phyloP scores from a whole-genome alignment of 1,140 invertebrate species.

The Platyura marginata region DNA sequence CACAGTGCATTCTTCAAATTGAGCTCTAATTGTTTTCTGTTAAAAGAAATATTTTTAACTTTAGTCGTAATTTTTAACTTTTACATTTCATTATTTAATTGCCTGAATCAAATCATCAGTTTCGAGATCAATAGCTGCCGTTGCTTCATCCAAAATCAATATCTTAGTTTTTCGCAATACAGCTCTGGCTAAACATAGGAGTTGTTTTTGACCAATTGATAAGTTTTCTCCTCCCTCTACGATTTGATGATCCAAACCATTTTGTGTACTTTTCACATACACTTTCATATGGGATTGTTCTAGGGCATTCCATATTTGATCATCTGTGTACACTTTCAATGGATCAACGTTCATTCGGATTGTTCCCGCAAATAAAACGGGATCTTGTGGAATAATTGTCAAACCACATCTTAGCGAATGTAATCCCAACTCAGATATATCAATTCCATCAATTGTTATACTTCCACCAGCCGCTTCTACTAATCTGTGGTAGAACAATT shows the following conservation, averaged over 20 bases:
- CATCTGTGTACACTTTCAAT: slow-evolving; percentile 54
- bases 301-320: slow-evolving; percentile 61
- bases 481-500: slow-evolving; percentile 34
- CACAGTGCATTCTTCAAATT: slow-evolving; percentile 32
- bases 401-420: slow-evolving; percentile 72
- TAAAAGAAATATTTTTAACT: slow-evolving; percentile 31
- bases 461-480: slow-evolving; percentile 66
- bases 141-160: slow-evolving; percentile 81
- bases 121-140: slow-evolving; percentile 84
- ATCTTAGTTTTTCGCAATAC: slow-evolving; percentile 81
- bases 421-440: slow-evolving; percentile 74
- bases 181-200: slow-evolving; percentile 76
- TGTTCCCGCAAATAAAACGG: slow-evolving; percentile 72
- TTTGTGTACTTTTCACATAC: slow-evolving; percentile 50
- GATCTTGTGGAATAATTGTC: slow-evolving; percentile 55
- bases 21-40: slow-evolving; percentile 26
- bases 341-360: slow-evolving; percentile 62
- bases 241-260: slow-evolving; percentile 60
- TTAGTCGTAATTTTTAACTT: background rate
- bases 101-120: slow-evolving; percentile 83
- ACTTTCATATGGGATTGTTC: slow-evolving; percentile 58
- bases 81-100: slow-evolving; percentile 4
- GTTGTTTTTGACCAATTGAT: slow-evolving; percentile 75
- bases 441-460: slow-evolving; percentile 81
- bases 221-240: slow-evolving; percentile 78